These are phyloP conservation scores for Operophtera brumata DNA, from an alignment of 2,888 invertebrate genomes.

Conservation along the genomic window DNA sequence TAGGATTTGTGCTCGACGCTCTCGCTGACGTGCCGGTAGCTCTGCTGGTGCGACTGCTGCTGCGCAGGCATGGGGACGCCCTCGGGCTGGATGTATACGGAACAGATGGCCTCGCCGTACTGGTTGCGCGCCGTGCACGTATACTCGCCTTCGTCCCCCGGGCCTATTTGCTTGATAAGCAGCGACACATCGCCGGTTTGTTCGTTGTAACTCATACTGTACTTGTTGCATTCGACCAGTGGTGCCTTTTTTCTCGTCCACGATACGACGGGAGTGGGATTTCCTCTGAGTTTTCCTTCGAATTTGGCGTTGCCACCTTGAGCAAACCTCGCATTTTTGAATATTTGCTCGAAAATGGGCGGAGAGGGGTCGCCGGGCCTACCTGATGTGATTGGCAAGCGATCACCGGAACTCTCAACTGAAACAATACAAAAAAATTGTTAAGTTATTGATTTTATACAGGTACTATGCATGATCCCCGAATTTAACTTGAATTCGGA, in stretches of 20 bases:
- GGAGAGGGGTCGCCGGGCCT: slow-evolving; percentile 90
- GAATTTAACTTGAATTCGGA: background rate
- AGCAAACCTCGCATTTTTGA: slow-evolving; percentile 95
- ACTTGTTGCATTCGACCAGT: slow-evolving; percentile 91
- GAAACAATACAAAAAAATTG: slow-evolving; percentile 61
- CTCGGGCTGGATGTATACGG: slow-evolving; percentile 96
- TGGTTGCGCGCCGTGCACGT: slow-evolving; percentile 97
- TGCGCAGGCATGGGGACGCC: slow-evolving; percentile 86
- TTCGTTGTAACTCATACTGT: slow-evolving; percentile 94
- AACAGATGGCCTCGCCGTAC: slow-evolving; percentile 98
- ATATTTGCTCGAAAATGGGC: slow-evolving; percentile 97
- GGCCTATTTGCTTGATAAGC: slow-evolving; percentile 95
- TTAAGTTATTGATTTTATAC: background rate
- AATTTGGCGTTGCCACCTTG: slow-evolving; percentile 96
- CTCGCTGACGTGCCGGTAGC: slow-evolving; percentile 82
- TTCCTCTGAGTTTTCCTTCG: slow-evolving; percentile 94
- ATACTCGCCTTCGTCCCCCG: slow-evolving; percentile 98
- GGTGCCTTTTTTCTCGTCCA: slow-evolving; percentile 94
- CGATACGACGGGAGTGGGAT: slow-evolving; percentile 94
- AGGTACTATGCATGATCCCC: background rate
- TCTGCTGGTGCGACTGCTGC: slow-evolving; percentile 81
- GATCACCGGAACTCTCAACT: slow-evolving; percentile 83
- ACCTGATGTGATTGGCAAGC: slow-evolving; percentile 61
- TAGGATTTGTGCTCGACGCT: slow-evolving; percentile 82
- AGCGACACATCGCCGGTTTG: slow-evolving; percentile 94